Conservation (phyloP, 1,140 invertebrate genomes). For the fruit fly (Drosophila melanogaster) region DNA sequence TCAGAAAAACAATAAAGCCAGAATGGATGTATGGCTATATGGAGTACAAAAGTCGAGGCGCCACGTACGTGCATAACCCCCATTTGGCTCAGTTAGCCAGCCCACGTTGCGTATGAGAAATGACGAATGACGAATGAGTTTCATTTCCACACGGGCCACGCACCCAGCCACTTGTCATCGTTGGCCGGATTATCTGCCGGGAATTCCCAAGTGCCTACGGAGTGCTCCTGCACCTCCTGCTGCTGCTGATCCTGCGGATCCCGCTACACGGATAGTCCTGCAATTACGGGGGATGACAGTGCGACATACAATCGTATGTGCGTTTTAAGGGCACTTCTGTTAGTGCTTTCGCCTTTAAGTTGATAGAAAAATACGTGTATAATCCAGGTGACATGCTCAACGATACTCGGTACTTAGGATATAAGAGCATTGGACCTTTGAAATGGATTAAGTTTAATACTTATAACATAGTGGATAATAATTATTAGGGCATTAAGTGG, state of each 20-base stretch:
- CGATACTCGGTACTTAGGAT: no score
- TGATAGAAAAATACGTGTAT: no score
- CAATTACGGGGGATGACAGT: neutral
- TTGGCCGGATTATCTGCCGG: slow-evolving; percentile 63
- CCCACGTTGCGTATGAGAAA: slow-evolving; percentile 61
- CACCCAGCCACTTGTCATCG: slow-evolving; percentile 68
- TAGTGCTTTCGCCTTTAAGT: neutral
- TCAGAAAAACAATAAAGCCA: slow-evolving; percentile 11
- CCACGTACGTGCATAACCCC: slow-evolving; percentile 62
- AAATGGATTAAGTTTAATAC: no score
- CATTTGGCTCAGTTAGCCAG: slow-evolving; percentile 22
- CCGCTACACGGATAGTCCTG: neutral
- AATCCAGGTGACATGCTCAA: no score
- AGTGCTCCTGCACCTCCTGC: slow-evolving; percentile 2
- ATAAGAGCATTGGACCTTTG: no score
- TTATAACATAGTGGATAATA: no score
- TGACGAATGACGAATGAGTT: slow-evolving; percentile 66
- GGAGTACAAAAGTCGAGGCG: neutral
- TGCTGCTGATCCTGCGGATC: no score
- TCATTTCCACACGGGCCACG: slow-evolving; percentile 64
- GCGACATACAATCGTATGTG: neutral
- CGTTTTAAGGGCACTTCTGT: neutral
- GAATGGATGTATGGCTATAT: neutral
- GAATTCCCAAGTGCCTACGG: slow-evolving; percentile 65
- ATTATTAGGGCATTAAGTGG: no score